phyloP scores from a whole-genome alignment of 2,888 invertebrate genomes.

The Pharmacophagus antenor region DNA sequence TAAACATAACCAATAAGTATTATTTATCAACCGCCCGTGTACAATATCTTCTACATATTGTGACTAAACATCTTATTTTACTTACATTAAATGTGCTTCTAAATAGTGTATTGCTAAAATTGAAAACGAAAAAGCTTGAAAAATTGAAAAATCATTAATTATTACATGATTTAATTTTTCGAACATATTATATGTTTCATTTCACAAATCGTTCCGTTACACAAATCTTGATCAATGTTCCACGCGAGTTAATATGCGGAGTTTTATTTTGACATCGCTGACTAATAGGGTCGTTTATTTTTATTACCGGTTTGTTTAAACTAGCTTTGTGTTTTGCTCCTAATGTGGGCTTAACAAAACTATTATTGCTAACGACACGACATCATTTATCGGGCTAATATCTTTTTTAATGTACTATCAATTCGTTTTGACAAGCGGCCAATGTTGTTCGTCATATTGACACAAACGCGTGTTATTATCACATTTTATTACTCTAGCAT shows the following conservation, averaged over 20 bases:
- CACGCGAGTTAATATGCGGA: conserved; percentile 59
- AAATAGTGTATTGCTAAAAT: not conserved
- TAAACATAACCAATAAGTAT: no score
- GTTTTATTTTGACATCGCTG: conserved; percentile 77
- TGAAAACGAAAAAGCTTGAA: not conserved
- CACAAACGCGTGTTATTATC: conserved; percentile 2
- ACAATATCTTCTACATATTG: no score
- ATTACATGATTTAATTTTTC: conserved; percentile 36
- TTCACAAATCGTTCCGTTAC: conserved; percentile 21
- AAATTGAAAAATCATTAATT: not conserved
- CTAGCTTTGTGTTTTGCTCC: conserved; percentile 60
- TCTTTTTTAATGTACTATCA: conserved; percentile 63
- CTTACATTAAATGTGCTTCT: not conserved
- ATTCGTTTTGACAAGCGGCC: conserved; percentile 64
- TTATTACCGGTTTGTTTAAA: conserved; percentile 74
- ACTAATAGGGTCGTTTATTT: conserved; percentile 78
- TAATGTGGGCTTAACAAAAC: conserved; percentile 61
- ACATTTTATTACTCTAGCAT: conserved; percentile 14
- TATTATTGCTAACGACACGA: conserved; percentile 75
- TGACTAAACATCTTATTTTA: no score
- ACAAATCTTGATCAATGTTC: conserved; percentile 42
- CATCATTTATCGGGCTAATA: conserved; percentile 75
- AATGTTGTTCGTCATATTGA: conserved; percentile 41
- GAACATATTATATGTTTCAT: conserved; percentile 36
- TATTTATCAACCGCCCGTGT: no score